phyloP scores from a whole-genome alignment of 2,113 vertebrate species.

The Gopherus evgoodei region DNA sequence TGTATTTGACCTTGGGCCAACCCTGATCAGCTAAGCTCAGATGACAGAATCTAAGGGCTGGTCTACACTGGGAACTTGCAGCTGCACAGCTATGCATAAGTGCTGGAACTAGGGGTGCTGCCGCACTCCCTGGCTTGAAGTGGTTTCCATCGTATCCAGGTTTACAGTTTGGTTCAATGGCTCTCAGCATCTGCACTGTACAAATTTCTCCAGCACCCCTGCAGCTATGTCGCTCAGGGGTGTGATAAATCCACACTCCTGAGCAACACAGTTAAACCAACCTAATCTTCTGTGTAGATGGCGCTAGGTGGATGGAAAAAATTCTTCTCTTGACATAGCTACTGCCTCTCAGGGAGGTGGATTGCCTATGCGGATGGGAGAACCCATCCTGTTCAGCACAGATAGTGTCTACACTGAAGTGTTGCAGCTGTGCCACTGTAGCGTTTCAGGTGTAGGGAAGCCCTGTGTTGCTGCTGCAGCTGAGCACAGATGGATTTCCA shows the following conservation, averaged over 20 bases:
- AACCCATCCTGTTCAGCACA: background rate
- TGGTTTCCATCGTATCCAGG: too few relatives aligned
- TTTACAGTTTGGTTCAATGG: too few relatives aligned
- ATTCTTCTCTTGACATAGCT: background rate
- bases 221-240: background rate
- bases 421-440: background rate
- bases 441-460: background rate
- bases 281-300: background rate
- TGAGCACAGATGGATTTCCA: background rate
- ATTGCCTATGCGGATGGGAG: background rate
- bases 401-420: background rate
- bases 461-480: background rate
- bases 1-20: background rate
- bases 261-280: background rate
- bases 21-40: background rate
- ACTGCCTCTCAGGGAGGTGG: background rate
- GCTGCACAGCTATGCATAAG: too few relatives aligned
- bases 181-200: too few relatives aligned
- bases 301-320: background rate
- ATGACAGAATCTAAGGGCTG: background rate
- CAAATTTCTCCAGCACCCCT: too few relatives aligned
- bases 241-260: background rate
- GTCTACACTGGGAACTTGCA: background rate
- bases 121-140: too few relatives aligned
- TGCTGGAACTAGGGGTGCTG: too few relatives aligned